Conservation (phyloP, 2,888 invertebrate species). For the Emmelina monodactyla region DNA sequence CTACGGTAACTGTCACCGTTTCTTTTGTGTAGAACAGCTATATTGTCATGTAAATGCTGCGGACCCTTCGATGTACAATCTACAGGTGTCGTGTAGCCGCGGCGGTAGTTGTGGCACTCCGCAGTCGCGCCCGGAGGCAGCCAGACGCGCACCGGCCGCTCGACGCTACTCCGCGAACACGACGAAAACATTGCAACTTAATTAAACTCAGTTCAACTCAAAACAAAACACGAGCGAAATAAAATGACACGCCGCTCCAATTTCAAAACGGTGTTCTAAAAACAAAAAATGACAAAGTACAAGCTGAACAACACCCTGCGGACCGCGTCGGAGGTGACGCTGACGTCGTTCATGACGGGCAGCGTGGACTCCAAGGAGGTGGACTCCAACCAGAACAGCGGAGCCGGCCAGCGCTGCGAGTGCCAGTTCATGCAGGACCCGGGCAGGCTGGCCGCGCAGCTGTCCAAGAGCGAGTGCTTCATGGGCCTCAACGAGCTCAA, state of each 20-base stretch:
- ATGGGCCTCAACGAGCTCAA: slow-evolving; percentile 51
- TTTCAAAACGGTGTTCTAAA: slow-evolving; percentile 43
- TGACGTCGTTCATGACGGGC: slow-evolving; percentile 53
- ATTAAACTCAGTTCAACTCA: no score
- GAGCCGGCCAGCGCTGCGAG: neutral
- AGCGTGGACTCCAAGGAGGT: slow-evolving; percentile 26
- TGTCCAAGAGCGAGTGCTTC: slow-evolving; percentile 39
- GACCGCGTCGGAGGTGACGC: slow-evolving; percentile 45
- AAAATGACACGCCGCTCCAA: slow-evolving; percentile 46
- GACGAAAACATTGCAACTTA: no score
- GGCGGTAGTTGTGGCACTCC: no score
- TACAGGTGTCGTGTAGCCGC: no score
- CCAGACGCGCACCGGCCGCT: neutral
- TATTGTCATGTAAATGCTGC: no score
- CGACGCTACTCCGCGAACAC: neutral
- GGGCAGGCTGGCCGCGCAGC: slow-evolving; percentile 33
- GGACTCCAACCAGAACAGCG: slow-evolving; percentile 37
- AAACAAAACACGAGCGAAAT: slow-evolving; percentile 12
- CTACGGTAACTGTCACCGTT: no score
- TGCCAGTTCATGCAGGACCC: slow-evolving; percentile 23
- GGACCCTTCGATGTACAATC: no score
- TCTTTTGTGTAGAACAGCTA: no score
- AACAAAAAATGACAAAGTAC: slow-evolving; percentile 59
- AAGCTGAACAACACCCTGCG: slow-evolving; percentile 54
- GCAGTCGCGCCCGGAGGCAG: neutral